A percentile compares a stretch with the other conserved stretches of the same genome.
These are phyloP conservation scores for Acleris cristana DNA, from an alignment of 2,888 invertebrate species.

Conservation along the genomic window DNA sequence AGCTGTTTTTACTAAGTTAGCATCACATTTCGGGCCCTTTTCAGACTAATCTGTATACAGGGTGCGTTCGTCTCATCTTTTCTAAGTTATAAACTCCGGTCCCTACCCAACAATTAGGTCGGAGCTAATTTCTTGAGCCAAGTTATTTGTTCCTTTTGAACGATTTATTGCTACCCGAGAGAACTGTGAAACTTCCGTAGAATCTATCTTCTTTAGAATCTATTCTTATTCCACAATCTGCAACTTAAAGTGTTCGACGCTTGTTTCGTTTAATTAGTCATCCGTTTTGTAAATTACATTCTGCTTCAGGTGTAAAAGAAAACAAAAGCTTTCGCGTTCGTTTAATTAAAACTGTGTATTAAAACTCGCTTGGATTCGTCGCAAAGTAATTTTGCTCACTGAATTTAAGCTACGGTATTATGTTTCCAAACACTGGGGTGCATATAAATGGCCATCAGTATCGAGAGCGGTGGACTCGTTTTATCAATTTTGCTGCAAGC, in stretches of 20 bases:
- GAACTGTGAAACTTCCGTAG: slow-evolving; percentile 60
- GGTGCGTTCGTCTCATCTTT: slow-evolving; percentile 40
- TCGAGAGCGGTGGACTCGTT: slow-evolving; percentile 13
- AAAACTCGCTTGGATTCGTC: slow-evolving; percentile 10
- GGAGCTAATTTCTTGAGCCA: slow-evolving; percentile 66
- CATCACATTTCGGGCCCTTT: slow-evolving; percentile 30
- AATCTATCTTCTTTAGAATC: slow-evolving; percentile 66
- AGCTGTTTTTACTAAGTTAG: slow-evolving; percentile 27
- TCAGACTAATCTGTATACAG: slow-evolving; percentile 35
- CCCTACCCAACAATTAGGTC: slow-evolving; percentile 66
- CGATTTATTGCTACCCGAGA: slow-evolving; percentile 68
- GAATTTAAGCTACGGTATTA: slow-evolving; percentile 28
- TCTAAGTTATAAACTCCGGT: slow-evolving; percentile 58
- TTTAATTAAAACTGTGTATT: slow-evolving; percentile 9
- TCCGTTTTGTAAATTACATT: slow-evolving; percentile 15
- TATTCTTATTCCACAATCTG: slow-evolving; percentile 65
- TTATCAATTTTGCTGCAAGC: slow-evolving; percentile 23
- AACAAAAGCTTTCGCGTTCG: slow-evolving; percentile 10
- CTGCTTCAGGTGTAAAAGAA: slow-evolving; percentile 4
- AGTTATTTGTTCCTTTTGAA: slow-evolving; percentile 72
- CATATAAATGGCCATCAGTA: slow-evolving; percentile 27
- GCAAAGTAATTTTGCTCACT: slow-evolving; percentile 23
- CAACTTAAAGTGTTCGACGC: slow-evolving; percentile 53
- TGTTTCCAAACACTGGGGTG: slow-evolving; percentile 30
- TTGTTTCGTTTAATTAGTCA: slow-evolving; percentile 38